Evolutionary conservation across 2,888 invertebrate species (phyloP).

Genomic region (Elgonia sp.): DNA sequence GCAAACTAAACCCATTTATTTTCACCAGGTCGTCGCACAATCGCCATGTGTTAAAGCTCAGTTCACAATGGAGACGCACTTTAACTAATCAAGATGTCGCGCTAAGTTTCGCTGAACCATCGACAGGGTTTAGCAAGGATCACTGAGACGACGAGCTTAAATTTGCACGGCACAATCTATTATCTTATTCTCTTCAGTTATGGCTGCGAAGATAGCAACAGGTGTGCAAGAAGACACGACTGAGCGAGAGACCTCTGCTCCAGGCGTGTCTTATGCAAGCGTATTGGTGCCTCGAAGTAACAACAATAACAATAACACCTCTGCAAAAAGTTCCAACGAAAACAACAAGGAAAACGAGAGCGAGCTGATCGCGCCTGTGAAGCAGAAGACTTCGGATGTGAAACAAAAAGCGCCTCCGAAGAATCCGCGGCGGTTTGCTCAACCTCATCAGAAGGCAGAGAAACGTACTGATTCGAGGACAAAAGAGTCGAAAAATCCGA

Average conservation of each 20-base stretch:
- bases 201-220: slow-evolving; percentile 87
- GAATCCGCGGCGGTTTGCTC: slow-evolving; percentile 77
- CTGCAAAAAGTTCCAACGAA: slow-evolving; percentile 84
- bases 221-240: slow-evolving; percentile 85
- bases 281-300: slow-evolving; percentile 89
- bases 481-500: no score
- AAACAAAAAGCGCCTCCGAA: slow-evolving; percentile 84
- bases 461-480: no score
- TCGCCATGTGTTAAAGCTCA: slow-evolving; percentile 2
- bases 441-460: slow-evolving; percentile 32
- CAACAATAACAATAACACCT: slow-evolving; percentile 85
- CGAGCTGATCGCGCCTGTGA: slow-evolving; percentile 81
- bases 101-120: not conserved
- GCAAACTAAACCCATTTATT: not conserved
- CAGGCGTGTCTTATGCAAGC: slow-evolving; percentile 87
- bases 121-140: not conserved
- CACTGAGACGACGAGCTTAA: slow-evolving; percentile 10
- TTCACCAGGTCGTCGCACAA: not conserved
- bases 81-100: slow-evolving; percentile 19
- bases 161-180: not conserved
- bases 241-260: slow-evolving; percentile 81
- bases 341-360: slow-evolving; percentile 89
- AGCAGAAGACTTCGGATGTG: slow-evolving; percentile 70
- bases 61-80: not conserved
- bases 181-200: slow-evolving; percentile 78